Base-by-base conservation (phyloP, 1,140 invertebrate genomes). In the Drosophila pandora region DNA sequence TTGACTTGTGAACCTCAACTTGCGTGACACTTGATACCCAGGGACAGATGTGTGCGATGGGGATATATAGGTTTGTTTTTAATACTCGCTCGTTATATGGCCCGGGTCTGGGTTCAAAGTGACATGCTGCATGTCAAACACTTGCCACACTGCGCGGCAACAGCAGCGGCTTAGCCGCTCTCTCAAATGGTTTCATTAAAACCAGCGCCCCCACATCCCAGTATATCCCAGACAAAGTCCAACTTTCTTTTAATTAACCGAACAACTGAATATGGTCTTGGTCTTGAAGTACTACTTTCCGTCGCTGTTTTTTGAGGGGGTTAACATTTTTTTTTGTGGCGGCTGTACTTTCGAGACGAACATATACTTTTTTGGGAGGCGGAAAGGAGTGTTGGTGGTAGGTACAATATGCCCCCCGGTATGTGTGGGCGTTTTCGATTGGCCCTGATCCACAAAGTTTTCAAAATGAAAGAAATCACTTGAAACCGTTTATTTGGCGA, bases 191-290 rank as follows among this genome's bases (percentile, higher is more conserved):
- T 85, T 80, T 80, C 70, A 84, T 87, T 87, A 87, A 79, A 65
- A 23, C 10, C 39, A 48, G 54, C 60, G 70, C 71, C 70, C 70
- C 79, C 79, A 59, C 79, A 68, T 61, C 17, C 17, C 17, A 17
- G 17, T 17, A 17, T 48, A 47, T 47, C 32, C 48, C 37, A 54
- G 54, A 48, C 50, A 57, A 58, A 75, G 52, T 74, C 47, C 54
- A 79, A 87, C 83, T 87, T 87, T 87, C 82, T 87, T 79, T 88
- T 87, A 87, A 88, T 87, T 87, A 83, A 88, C 83, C 62, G 71
- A 72, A 60, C 65, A 67, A 68, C 60, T 25, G 52, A 53, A 74
- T 74, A 75, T 74, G 71, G 58, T 70, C 23, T 43, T 72, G 58
- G n/a, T 48, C 55, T 57, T 57, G 56, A 45, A 52, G 57, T 37